Evolutionary conservation across 2,888 invertebrate species (phyloP), one percentile per base, ranked within the genome.

Genomic region (Cheilosia vernalis): DNA sequence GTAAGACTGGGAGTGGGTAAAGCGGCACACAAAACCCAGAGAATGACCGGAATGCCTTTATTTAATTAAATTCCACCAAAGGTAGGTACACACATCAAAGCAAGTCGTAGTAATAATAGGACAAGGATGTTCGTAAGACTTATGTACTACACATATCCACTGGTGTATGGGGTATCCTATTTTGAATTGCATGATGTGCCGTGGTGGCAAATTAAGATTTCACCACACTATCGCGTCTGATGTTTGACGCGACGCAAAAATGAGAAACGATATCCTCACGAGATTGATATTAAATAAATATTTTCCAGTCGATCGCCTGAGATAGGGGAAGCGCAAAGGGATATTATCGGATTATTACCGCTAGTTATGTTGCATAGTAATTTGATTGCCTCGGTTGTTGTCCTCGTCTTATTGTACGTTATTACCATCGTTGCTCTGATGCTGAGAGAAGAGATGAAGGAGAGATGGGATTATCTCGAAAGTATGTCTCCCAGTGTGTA

Each of bases 31-130:
- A 85, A 85, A 85, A 13, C 10, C 13, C 10, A 81, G 81, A 76
- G 77, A 85, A 85, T 85, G 85, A 85, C 85, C 85, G 85, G 77
- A 81, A 85, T 85, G 85, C 85, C 85, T 81, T 85, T 72, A 85
- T 85, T 85, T 85, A 85, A 85, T 85, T 81, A 85, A 85, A 85
- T 85, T 85, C 85, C 85, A 85, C 85, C 85, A 56, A 13, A 10
- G 21, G 47, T 49, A 61, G 40, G 61, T 40, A 82, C 49, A 79
- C 69, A 51, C 73, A 64, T 64, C 58, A 51, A 30, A 49, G 33
- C 33, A 33, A 13, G 1, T 4, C 13, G 4, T n/a, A 13, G 13
- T 37, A 1, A 13, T 4, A 37, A 4, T 37, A 37, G 37, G 37
- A 13, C 37, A 13, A 13, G 13, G 10, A 13, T 37, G 13, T 13